Base-by-base conservation (phyloP, 1,140 invertebrate species). In the Pectinophora gossypiella region DNA sequence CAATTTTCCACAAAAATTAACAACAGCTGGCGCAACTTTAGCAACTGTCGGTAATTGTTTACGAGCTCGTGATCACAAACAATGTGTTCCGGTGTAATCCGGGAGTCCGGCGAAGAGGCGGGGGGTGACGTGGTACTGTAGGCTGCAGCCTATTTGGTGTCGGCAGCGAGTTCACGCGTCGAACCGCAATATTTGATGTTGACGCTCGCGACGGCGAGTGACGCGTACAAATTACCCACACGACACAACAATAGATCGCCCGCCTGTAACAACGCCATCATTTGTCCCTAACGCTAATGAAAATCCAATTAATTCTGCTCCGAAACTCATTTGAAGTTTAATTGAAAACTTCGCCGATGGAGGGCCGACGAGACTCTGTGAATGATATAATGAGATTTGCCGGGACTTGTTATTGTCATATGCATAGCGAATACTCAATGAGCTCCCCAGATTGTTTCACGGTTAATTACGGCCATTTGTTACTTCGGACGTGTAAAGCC, bases 281-380 rank as follows among this genome's bases (percentile, higher is more conserved):
- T 85, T 81, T 80, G 79, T 80, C 72, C 72, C 74, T 73, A 82
- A 72, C 77, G 69, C 79, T 85, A 85, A 85, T 85, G 82, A 82
- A 85, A 85, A 82, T 79, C 75, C 78, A 84, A 85, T 85, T 85
- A 85, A 83, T 85, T 81, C 75, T 58, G 73, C 71, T 82, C 74
- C 72, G 71, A 82, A 83, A 85, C 80, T 85, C 79, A 79, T 83
- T 78, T 64, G 72, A 83, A 85, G 79, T 83, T 85, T 85, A 85
- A 85, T 85, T 85, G 82, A 83, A 85, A 85, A 83, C 74, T 83
- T 74, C 63, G 62, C 44, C 62, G 68, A 42, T 66, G 64, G 69
- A 76, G 70, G 78, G 75, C 63, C 69, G 64, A 61, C 64, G 61
- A 62, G 59, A 68, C 71, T 76, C 68, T 69, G 72, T 72, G 74